Base-by-base conservation (phyloP, 1,140 invertebrate species). In the Hylaeus anthracinus region DNA sequence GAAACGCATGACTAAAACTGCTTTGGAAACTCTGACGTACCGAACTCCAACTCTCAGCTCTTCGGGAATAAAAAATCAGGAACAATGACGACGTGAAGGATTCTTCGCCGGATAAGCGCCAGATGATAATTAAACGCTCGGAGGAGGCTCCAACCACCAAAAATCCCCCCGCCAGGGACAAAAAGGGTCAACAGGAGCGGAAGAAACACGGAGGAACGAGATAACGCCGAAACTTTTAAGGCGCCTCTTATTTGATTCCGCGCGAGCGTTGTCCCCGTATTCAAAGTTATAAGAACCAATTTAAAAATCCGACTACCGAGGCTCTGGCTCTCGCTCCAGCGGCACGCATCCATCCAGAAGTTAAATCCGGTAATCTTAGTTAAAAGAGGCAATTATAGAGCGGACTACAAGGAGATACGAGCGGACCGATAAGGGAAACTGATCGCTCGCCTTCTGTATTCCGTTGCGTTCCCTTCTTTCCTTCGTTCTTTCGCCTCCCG, bases 281-380 rank as follows among this genome's bases (percentile, higher is more conserved):
- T 91, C 89, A 91, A 91, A 92, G 86, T 92, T 92, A 90, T 91
- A 92, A 92, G 90, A 92, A 91, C 84, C 90, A 92, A 92, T 91
- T 92, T 92, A 92, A 92, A 91, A 92, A 92, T 91, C 83, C 81
- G 69, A 58, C 78, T 80, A 77, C 81, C 69, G 80, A 43, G 55
- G 37, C 41, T 37, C 69, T 8, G 12, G n/a, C 64, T 72, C 15
- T 14, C 14, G 58, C 69, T 43, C 6, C 61, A 43, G 43, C 53
- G 48, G 71, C 79, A 79, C 64, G 75, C 77, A 86, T 82, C 60
- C 70, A 65, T 84, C 66, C 66, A 60, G 55, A 88, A 91, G 85
- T 92, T 91, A 88, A 90, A 91, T 90, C 88, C 87, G 53, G 82
- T 88, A 91, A 90, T 91, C 90, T 92, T 91, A 92, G 89, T 90